phyloP scores from a whole-genome alignment of 1,140 invertebrate species.

The Himalopsyche phryganea region DNA sequence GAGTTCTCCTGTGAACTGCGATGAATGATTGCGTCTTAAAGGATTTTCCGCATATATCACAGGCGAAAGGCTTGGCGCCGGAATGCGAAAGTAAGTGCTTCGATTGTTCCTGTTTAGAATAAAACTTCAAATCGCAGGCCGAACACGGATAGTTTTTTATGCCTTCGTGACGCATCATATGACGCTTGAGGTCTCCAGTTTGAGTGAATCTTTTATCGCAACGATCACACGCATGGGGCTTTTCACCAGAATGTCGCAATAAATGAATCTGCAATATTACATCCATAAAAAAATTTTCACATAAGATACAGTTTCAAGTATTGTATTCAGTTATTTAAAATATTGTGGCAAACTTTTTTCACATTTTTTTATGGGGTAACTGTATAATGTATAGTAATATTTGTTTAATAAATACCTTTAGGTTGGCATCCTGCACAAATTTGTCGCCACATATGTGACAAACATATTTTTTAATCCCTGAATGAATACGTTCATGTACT shows the following conservation, averaged over 20 bases:
- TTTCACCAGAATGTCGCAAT: slow-evolving; percentile 4
- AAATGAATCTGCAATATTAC: slow-evolving; percentile 19
- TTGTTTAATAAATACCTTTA: not conserved
- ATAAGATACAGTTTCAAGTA: too few relatives aligned
- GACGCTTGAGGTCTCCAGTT: not conserved
- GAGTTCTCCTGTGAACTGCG: slow-evolving; percentile 44
- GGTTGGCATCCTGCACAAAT: not conserved
- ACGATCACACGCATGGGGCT: slow-evolving; percentile 2
- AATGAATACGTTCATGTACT: not conserved
- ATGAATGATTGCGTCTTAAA: slow-evolving; percentile 43
- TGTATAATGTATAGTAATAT: too few relatives aligned
- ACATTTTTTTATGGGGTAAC: too few relatives aligned
- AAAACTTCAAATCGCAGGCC: not conserved
- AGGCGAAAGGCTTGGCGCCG: slow-evolving; percentile 39
- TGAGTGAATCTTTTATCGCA: slow-evolving; percentile 6
- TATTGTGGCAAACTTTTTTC: too few relatives aligned
- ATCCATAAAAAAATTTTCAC: slow-evolving; percentile 19
- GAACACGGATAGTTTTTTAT: not conserved
- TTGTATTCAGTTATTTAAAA: too few relatives aligned
- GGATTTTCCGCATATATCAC: slow-evolving; percentile 41
- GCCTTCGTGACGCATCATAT: slow-evolving; percentile 9
- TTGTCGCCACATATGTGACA: not conserved
- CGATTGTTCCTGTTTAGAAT: slow-evolving; percentile 13
- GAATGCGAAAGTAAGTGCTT: slow-evolving; percentile 34
- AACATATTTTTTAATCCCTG: not conserved